These are phyloP conservation scores for Lepetodrilus schrolli DNA, from an alignment of 2,888 invertebrate genomes.

Conservation along the genomic window DNA sequence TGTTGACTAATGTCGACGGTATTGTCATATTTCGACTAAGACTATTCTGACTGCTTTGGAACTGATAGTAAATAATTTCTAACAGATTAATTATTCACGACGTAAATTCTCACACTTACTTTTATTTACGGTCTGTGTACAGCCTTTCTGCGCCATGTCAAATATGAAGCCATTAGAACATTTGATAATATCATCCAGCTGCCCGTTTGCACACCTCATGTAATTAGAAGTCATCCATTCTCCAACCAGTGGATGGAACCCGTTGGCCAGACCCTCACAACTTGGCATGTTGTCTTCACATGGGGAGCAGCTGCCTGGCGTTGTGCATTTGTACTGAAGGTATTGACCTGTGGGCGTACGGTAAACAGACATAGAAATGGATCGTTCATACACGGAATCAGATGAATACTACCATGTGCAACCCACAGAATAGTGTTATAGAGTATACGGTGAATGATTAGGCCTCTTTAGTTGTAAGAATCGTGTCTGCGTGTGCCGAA, in stretches of 20 bases:
- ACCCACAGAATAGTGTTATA: background rate
- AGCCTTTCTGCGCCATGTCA: background rate
- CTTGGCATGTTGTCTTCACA: conserved; percentile 44
- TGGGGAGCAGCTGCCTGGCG: conserved; percentile 46
- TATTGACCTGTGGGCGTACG: conserved; percentile 53
- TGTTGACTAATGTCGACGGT: background rate
- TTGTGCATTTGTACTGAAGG: conserved; percentile 48
- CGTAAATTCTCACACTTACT: background rate
- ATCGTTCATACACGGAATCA: too few relatives aligned
- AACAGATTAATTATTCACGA: background rate
- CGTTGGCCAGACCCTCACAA: conserved; percentile 37
- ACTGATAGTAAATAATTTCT: background rate
- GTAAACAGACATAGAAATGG: background rate
- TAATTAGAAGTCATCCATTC: conserved; percentile 12
- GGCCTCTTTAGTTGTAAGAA: background rate
- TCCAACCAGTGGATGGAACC: conserved; percentile 37
- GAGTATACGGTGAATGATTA: too few relatives aligned
- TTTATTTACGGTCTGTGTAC: background rate
- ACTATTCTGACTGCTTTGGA: background rate
- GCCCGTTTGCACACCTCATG: background rate
- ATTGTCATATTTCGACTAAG: background rate
- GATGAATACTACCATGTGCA: too few relatives aligned
- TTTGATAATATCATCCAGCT: background rate
- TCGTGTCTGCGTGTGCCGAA: background rate
- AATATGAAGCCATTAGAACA: background rate